Conservation (phyloP, 1,140 invertebrate species). For the Mercenaria mercenaria region DNA sequence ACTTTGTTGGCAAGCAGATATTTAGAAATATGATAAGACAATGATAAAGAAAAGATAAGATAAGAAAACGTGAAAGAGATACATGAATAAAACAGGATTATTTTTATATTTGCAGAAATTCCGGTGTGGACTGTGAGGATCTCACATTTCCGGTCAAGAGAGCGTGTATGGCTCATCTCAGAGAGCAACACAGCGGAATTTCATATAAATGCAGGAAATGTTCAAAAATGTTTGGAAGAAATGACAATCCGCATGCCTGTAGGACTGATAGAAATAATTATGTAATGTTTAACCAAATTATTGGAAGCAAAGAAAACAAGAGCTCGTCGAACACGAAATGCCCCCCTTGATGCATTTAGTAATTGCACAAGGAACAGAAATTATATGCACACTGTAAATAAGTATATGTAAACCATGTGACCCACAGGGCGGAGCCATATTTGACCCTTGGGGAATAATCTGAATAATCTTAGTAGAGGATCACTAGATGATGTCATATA, state of each 20-base stretch:
- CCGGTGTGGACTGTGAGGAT: constrained; percentile 2
- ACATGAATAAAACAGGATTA: neutral
- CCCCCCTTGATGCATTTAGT: no score
- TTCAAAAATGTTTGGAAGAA: neutral
- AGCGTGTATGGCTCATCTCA: neutral
- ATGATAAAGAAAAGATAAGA: neutral
- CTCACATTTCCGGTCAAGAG: neutral
- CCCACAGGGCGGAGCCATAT: no score
- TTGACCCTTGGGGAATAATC: no score
- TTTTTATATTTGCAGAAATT: constrained; percentile 19
- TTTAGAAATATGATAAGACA: neutral
- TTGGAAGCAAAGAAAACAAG: no score
- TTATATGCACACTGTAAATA: no score
- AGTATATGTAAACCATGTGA: no score
- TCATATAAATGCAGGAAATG: constrained; percentile 17
- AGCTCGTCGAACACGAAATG: no score
- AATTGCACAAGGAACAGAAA: no score
- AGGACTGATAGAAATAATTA: neutral
- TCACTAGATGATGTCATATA: no score
- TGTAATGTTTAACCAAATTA: constrained; percentile 19
- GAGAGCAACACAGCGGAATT: constrained; percentile 37
- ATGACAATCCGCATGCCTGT: constrained; percentile 28
- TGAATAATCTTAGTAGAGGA: no score
- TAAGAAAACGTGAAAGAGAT: neutral
- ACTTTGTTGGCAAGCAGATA: neutral